Base-by-base conservation (phyloP, 2,113 vertebrate species). In the Cryptomyrus ogoouensis region DNA sequence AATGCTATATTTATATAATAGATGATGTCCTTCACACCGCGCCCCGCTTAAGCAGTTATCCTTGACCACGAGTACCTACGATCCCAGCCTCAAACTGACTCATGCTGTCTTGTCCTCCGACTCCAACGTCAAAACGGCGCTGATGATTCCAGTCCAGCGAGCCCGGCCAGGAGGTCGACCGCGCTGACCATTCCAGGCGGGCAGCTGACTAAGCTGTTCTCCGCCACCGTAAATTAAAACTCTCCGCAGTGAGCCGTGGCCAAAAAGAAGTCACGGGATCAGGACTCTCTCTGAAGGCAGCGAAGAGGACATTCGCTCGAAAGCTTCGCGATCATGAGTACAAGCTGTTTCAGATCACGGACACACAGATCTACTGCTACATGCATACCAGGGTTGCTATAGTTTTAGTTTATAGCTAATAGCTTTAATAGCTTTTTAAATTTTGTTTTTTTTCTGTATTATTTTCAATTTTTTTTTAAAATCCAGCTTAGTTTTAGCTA, bases 181-280 rank as follows among this genome's bases (percentile, higher is more conserved):
- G 15, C 39, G 42, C 80, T 83, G 39, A 83, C 80, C 44, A 46
- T 46, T 21, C 39, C 39, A 0, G 70, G 70, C 70, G 19, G 80
- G 80, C 77, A 21, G 80, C 80, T 83, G 80, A 83, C 80, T 83
- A 83, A 83, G 80, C 39, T 83, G 6, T 83, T 39, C 44, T 83
- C 39, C 39, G 21, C 42, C 39, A 24, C 19, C 80, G 80, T 83
- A 83, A 83, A 83, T 83, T 83, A 83, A 83, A 83, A 46, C 80
- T 44, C 80, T 83, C 80, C 44, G 39, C 80, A 83, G 80, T 83
- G 42, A 47, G 39, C 80, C 42, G 42, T 83, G 21, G 39, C 44
- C 35, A 39, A 13, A 13, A 39, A 19, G 35, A 5, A 39, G 31
- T 39, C 70, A 77, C 31, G 27, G 5, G 15, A 77, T 77, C 70